These are phyloP conservation scores for Cygnus olor DNA, from an alignment of 2,797 vertebrate genomes.

Conservation along the genomic window DNA sequence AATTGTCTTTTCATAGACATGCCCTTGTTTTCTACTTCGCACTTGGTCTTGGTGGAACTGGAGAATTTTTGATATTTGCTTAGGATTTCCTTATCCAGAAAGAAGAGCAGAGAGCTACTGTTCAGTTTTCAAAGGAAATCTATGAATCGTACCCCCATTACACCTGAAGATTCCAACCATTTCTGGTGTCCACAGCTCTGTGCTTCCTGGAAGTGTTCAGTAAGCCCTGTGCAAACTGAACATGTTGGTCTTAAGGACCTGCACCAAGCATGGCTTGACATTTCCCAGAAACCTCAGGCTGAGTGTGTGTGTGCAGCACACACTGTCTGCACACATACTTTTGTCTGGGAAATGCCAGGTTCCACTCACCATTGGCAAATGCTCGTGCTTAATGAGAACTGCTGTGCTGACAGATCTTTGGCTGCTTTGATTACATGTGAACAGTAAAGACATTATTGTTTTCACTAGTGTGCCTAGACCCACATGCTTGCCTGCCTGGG, in stretches of 20 bases:
- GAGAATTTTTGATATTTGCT: background rate
- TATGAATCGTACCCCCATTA: background rate
- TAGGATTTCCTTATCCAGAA: background rate
- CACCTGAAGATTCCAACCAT: background rate
- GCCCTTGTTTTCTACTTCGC: background rate
- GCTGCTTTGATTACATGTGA: background rate
- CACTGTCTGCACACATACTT: background rate
- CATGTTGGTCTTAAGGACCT: background rate
- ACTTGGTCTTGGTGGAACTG: background rate
- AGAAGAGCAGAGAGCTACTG: background rate
- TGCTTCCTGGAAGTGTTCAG: background rate
- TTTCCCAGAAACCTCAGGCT: constrained; percentile 52
- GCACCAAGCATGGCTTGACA: background rate
- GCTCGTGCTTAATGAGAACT: constrained; percentile 34
- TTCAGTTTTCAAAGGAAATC: background rate
- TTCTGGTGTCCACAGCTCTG: background rate
- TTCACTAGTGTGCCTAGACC: background rate
- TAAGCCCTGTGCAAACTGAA: background rate
- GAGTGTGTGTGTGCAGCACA: background rate
- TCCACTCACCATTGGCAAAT: constrained; percentile 59
- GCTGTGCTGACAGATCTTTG: constrained; percentile 64
- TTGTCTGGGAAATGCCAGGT: constrained; percentile 52
- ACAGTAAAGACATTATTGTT: constrained; percentile 40
- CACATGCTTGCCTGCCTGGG: background rate
- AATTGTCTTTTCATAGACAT: background rate